Percentiles rank a stretch among this genome's conserved stretches.
Evolutionary conservation across 1,140 invertebrate genomes (phyloP).

Genomic region (Apis dorsata): DNA sequence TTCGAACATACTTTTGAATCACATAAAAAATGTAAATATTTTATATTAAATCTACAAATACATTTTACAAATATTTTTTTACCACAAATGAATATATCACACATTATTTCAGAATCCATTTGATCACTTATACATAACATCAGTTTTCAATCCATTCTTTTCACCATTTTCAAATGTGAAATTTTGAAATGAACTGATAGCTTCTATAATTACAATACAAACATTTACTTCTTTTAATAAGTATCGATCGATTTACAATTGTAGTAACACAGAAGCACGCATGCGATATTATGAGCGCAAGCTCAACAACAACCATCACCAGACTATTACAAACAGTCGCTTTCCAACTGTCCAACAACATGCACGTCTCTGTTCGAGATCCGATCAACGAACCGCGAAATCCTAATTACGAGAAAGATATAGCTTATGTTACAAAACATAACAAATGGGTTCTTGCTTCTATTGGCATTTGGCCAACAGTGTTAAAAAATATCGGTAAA

Average conservation of each 20-base stretch:
- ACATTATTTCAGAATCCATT: too few relatives aligned
- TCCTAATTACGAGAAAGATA: constrained; percentile 19
- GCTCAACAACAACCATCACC: constrained; percentile 30
- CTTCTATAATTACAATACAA: not conserved
- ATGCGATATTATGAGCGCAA: not conserved
- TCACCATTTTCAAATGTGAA: not conserved
- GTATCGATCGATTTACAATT: not conserved
- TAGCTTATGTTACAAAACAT: constrained; percentile 23
- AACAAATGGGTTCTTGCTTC: constrained; percentile 35
- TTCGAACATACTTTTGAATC: not conserved
- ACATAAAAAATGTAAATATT: not conserved
- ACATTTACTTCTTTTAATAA: not conserved
- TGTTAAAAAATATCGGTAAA: not conserved
- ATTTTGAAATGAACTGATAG: not conserved
- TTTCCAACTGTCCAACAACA: not conserved
- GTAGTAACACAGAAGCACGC: not conserved
- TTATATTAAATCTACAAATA: not conserved
- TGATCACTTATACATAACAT: not conserved
- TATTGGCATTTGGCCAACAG: constrained; percentile 57
- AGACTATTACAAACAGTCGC: constrained; percentile 19
- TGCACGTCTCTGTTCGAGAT: not conserved
- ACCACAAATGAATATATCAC: too few relatives aligned
- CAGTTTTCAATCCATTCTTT: not conserved
- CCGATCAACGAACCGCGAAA: not conserved
- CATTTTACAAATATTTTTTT: too few relatives aligned